Evolutionary conservation across 2,888 invertebrate species (phyloP), one percentile per base, ranked within the genome.

Genomic region (Prenolepis imparis): DNA sequence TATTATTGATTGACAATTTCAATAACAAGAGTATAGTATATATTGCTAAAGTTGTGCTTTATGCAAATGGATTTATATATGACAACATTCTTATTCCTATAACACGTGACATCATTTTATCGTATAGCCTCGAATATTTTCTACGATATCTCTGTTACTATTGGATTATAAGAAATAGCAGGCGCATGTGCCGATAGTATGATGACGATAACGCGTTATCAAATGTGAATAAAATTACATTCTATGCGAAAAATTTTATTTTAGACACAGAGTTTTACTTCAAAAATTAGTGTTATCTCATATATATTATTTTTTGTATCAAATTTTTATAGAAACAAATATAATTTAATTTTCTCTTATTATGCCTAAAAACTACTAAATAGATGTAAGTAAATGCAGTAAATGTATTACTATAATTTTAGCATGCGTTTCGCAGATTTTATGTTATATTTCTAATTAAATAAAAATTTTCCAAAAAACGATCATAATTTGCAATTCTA

Each of bases 1-100:
- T 67, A 61, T 59, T 21, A 68, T n/a, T n/a, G n/a, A n/a, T n/a
- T n/a, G n/a, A n/a, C 15, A 32, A 21, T 52, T 72, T 9, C 36
- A 59, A 72, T 57, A 28, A 41, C 24, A 3, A 24, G 11, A 72
- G 3, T 24, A 24, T 15, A 18, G 24, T 5, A 18, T 12, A 18
- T n/a, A 6, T 39, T 41, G 1, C 18, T 59, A 18, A 41, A 57
- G 24, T 39, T 61, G 18, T 57, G 3, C 28, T 0, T 48, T n/a
- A n/a, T n/a, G n/a, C n/a, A n/a, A n/a, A 48, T 48, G 12, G 18
- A 70, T 6, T 21, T 59, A 57, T 24, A 72, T 28, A 21, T 21
- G 9, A 8, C 2, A 15, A 5, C 3, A 32, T 28, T 36, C 12
- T 55, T 48, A 32, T n/a, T 59, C 18, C 5, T 5, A 39, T 18